A percentile compares a stretch with the other conserved stretches of the same genome.
phyloP scores from a whole-genome alignment of 2,797 vertebrate genomes.

The Arremon aurantiirostris region DNA sequence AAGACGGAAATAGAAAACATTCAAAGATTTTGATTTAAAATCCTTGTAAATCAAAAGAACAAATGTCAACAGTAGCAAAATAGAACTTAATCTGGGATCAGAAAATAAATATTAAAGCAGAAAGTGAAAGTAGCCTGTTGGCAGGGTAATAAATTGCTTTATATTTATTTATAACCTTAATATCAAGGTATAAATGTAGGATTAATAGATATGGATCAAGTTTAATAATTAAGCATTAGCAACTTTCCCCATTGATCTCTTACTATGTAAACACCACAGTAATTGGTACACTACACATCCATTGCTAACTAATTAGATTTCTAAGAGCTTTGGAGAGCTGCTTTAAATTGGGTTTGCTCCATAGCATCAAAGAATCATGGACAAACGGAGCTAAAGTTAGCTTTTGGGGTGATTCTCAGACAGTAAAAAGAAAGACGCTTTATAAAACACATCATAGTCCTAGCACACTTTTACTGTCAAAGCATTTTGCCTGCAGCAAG shows the following conservation, averaged over 20 bases:
- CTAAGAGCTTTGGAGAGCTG: neutral
- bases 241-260: neutral
- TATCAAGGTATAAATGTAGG: neutral
- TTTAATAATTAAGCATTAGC: neutral
- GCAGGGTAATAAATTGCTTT: neutral
- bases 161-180: neutral
- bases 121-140: neutral
- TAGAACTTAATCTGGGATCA: neutral
- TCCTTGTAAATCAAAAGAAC: constrained; percentile 4
- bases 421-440: constrained; percentile 29
- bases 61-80: neutral
- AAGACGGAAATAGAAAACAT: neutral
- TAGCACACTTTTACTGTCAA: constrained; percentile 1
- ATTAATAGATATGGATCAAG: neutral
- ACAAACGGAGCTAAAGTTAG: neutral
- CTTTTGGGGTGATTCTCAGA: neutral
- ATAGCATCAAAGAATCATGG: neutral
- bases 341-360: neutral
- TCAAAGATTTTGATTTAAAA: neutral
- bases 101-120: neutral
- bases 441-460: constrained; percentile 27
- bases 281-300: neutral
- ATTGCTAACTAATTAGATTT: neutral
- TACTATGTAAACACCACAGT: neutral
- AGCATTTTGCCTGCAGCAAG: constrained; percentile 39